A percentile compares a stretch with the other conserved stretches of the same genome.
Conservation (phyloP, 2,888 invertebrate species). For the Agrypnus murinus region DNA sequence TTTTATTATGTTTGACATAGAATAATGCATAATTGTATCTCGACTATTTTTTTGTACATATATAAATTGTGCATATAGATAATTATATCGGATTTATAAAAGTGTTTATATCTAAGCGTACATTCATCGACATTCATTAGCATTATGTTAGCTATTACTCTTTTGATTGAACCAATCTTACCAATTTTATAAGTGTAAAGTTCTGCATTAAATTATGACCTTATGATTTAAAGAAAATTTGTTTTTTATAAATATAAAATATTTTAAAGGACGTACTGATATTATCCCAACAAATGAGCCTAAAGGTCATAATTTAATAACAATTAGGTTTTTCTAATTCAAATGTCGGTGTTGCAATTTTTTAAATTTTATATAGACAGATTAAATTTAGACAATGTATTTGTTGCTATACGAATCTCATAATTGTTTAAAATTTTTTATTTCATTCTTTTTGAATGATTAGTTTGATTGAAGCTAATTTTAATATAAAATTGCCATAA, state of each 20-base stretch:
- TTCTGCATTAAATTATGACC: conserved; percentile 53
- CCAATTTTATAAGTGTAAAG: conserved; percentile 63
- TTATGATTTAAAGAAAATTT: conserved; percentile 11
- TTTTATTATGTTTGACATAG: conserved; percentile 59
- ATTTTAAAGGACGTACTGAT: conserved; percentile 28
- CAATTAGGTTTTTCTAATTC: conserved; percentile 42
- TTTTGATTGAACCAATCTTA: conserved; percentile 63
- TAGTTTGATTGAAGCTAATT: conserved; percentile 16
- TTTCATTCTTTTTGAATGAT: conserved; percentile 26
- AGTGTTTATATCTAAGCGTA: conserved; percentile 69
- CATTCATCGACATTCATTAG: conserved; percentile 66
- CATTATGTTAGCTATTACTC: conserved; percentile 65
- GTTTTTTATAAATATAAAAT: conserved; percentile 20
- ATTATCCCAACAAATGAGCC: conserved; percentile 15
- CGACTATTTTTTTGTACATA: conserved; percentile 71
- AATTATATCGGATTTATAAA: conserved; percentile 70
- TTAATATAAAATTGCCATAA: conserved; percentile 24
- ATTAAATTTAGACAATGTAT: conserved; percentile 37
- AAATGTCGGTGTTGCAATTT: conserved; percentile 51
- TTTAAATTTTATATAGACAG: conserved; percentile 51
- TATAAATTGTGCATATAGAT: conserved; percentile 72
- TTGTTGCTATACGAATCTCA: conserved; percentile 34
- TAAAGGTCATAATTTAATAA: conserved; percentile 48
- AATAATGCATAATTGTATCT: conserved; percentile 66
- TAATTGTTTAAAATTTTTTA: conserved; percentile 30